Evolutionary conservation across 1,140 invertebrate species (phyloP).

Genomic region (Brachystomella parvula): DNA sequence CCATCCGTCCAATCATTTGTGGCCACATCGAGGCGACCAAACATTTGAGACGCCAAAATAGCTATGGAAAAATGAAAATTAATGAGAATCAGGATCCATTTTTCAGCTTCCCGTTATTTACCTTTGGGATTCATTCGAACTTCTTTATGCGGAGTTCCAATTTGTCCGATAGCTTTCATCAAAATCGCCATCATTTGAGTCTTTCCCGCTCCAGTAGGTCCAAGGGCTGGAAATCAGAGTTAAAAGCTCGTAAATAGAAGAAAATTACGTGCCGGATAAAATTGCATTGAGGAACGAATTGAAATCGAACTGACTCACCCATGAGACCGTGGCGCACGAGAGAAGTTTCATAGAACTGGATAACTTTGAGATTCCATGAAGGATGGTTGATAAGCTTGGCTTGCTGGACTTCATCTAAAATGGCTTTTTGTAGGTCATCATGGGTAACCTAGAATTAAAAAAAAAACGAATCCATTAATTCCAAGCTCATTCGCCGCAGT

Average conservation of each 20-base stretch:
- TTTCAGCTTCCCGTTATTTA: no score
- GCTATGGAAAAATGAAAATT: not conserved
- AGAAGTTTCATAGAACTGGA: conserved; percentile 88
- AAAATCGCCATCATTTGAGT: conserved; percentile 86
- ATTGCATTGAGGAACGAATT: no score
- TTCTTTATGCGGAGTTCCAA: conserved; percentile 71
- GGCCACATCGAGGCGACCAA: conserved; percentile 68
- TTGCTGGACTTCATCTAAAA: conserved; percentile 68
- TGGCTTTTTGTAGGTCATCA: conserved; percentile 72
- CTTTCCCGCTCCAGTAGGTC: conserved; percentile 89
- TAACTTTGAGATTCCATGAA: conserved; percentile 82
- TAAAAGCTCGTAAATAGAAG: no score
- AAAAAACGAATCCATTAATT: no score
- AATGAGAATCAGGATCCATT: not conserved
- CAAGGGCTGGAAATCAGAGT: no score
- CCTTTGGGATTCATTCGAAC: conserved; percentile 99
- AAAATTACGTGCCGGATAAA: no score
- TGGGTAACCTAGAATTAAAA: conserved; percentile 88
- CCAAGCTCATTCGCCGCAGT: no score
- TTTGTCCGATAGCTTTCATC: conserved; percentile 84
- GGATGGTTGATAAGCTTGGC: conserved; percentile 77
- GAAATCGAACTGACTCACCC: no score
- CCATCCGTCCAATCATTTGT: conserved; percentile 95
- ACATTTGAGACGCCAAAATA: conserved; percentile 71
- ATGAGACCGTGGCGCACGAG: no score